phyloP scores from a whole-genome alignment of 2,113 vertebrate genomes.

The Podarcis cretensis region DNA sequence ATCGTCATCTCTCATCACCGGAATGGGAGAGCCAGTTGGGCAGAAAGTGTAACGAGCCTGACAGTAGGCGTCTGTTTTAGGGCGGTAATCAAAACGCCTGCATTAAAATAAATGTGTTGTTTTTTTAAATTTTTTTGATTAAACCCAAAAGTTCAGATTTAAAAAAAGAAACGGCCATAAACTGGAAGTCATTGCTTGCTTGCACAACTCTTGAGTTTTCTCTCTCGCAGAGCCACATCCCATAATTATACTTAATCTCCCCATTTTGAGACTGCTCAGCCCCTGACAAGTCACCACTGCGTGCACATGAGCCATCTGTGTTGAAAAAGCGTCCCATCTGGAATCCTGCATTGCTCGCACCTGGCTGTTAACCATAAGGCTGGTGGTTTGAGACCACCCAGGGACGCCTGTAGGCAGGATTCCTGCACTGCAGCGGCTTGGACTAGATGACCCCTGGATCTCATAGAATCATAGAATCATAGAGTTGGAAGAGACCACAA shows the following conservation, averaged over 20 bases:
- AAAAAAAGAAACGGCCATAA: background rate
- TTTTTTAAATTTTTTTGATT: background rate
- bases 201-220: background rate
- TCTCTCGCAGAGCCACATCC: background rate
- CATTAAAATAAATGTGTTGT: background rate
- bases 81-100: conserved; percentile 91
- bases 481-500: too few species aligned
- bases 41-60: conserved; percentile 95
- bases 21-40: conserved; percentile 86
- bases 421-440: too few species aligned
- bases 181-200: background rate
- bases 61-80: conserved; percentile 88
- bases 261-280: background rate
- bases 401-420: too few species aligned
- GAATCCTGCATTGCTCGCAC: too few species aligned
- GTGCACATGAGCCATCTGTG: background rate
- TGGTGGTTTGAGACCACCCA: too few species aligned
- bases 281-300: background rate
- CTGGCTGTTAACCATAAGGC: too few species aligned
- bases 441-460: background rate
- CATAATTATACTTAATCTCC: background rate
- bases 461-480: too few species aligned
- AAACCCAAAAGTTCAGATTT: background rate
- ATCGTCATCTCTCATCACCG: conserved; percentile 84
- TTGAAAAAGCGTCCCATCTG: background rate